A percentile compares a stretch with the other conserved stretches of the same genome.
phyloP scores from a whole-genome alignment of 2,797 vertebrate species.

The Mormyrus hasselquistii region DNA sequence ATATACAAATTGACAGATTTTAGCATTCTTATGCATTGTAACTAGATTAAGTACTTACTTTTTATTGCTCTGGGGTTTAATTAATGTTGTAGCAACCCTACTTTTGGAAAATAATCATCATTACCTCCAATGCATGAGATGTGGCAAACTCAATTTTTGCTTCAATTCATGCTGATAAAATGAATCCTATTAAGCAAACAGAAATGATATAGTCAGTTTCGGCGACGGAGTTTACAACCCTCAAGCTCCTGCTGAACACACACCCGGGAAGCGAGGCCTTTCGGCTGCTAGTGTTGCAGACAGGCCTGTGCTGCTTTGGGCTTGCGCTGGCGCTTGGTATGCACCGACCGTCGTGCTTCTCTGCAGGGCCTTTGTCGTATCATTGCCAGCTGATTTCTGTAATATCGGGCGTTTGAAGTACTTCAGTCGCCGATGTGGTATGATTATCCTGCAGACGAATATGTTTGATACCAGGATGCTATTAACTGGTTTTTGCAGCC shows the following conservation, averaged over 20 bases:
- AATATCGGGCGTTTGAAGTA: slow-evolving; percentile 38
- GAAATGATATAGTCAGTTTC: not conserved
- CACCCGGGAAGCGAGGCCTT: not conserved
- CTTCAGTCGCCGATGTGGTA: slow-evolving; percentile 37
- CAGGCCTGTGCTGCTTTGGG: not conserved
- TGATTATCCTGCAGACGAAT: slow-evolving; percentile 38
- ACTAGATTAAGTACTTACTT: not conserved
- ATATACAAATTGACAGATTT: not conserved
- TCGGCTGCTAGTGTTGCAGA: not conserved
- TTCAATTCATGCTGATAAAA: slow-evolving; percentile 9
- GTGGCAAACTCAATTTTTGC: not conserved
- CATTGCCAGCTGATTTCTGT: slow-evolving; percentile 38
- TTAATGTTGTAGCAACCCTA: not conserved
- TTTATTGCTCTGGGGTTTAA: not conserved
- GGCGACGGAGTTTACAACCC: not conserved
- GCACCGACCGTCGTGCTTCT: slow-evolving; percentile 25
- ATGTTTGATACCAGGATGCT: slow-evolving; percentile 27
- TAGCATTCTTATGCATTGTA: not conserved
- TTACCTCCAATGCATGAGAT: not conserved
- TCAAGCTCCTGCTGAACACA: not conserved
- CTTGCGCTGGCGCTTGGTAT: slow-evolving; percentile 27
- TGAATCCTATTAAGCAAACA: not conserved
- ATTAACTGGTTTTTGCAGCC: slow-evolving; percentile 22
- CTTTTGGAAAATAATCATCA: slow-evolving; percentile 11
- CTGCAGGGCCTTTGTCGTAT: slow-evolving; percentile 34